Base-by-base conservation (phyloP, 2,113 vertebrate genomes). In the Ptilorrhoa leucosticta region DNA sequence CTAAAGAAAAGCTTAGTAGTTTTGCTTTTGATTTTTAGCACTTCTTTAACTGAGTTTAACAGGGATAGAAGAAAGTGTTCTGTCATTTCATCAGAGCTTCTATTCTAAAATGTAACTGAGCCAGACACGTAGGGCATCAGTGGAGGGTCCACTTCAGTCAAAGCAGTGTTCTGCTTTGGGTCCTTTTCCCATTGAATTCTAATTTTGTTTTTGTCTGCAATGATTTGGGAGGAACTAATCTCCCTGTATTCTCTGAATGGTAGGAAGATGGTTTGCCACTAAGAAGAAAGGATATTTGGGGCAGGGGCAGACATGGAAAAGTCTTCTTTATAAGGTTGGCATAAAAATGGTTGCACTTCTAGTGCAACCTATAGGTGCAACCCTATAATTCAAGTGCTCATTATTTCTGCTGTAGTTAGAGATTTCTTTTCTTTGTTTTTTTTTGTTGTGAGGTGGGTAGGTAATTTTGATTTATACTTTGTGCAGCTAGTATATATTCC, bases 131-230 rank as follows among this genome's bases (percentile, higher is more conserved):
- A 21, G 11, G 13, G 12, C 19, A n/a, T 65, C 40, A 53, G 6
- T 44, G 33, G 45, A 76, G 39, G 7, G 30, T 48, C 12, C 20
- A 11, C 13, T 85, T 61, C 22, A 71, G 69, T 63, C 26, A 64
- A 82, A 87, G 31, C 15, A 61, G 27, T 66, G 22, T 63, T 92
- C 77, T 83, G 7, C 56, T 83, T 45, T 77, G 42, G 13, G 12
- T 70, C 2, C 12, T 72, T 87, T 77, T 39, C 28, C 17, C 11
- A 31, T 63, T 54, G 15, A 73, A 30, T 90, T 57, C 6, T 44
- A 1, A 12, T 20, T 28, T 42, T 27, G 24, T 77, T 33, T 51
- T 40, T 17, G 0, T 0, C 51, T 82, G 30, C n/a, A 61, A 0
- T 40, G 18, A 68, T 83, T 53, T 93, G 24, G 7, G 26, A 69